A percentile compares a stretch with the other conserved stretches of the same genome.
phyloP scores from a whole-genome alignment of 2,113 vertebrate species.

The Shinisaurus crocodilurus region DNA sequence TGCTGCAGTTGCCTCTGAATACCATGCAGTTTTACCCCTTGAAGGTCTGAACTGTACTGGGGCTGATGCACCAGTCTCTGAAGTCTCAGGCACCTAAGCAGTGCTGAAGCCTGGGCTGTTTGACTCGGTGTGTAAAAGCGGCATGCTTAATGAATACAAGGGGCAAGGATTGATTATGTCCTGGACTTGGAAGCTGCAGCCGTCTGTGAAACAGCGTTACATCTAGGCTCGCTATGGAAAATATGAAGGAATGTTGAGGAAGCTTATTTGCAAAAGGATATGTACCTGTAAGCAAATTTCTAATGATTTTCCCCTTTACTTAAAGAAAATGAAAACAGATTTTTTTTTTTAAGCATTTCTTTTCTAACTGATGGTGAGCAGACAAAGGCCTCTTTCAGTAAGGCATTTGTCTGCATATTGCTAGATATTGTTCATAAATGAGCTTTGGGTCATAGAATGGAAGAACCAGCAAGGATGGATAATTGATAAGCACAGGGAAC shows the following conservation, averaged over 20 bases:
- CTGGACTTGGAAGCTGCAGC: constrained; percentile 52
- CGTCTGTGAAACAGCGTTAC: constrained; percentile 54
- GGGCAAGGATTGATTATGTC: constrained; percentile 63
- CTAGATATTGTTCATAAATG: not conserved
- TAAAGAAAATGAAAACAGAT: constrained; percentile 27
- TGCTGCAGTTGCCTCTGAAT: not conserved
- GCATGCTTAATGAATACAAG: constrained; percentile 64
- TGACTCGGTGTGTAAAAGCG: constrained; percentile 61
- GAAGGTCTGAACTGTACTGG: constrained; percentile 38
- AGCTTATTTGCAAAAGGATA: constrained; percentile 84
- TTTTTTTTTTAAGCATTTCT: constrained; percentile 21
- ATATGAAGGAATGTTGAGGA: constrained; percentile 82
- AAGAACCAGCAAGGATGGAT: constrained; percentile 3
- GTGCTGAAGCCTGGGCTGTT: constrained; percentile 54
- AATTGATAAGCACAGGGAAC: not conserved
- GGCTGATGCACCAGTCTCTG: constrained; percentile 1
- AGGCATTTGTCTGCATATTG: constrained; percentile 41
- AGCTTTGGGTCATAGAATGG: constrained; percentile 1
- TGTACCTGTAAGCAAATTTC: constrained; percentile 79
- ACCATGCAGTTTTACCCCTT: constrained; percentile 37
- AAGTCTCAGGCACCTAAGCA: not conserved
- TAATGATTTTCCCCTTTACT: constrained; percentile 10
- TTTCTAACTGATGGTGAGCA: constrained; percentile 36
- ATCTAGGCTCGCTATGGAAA: constrained; percentile 69
- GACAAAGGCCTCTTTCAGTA: constrained; percentile 60